Evolutionary conservation across 2,113 vertebrate species (phyloP), one percentile per base, ranked within the genome.

Genomic region (Oryzias celebensis): DNA sequence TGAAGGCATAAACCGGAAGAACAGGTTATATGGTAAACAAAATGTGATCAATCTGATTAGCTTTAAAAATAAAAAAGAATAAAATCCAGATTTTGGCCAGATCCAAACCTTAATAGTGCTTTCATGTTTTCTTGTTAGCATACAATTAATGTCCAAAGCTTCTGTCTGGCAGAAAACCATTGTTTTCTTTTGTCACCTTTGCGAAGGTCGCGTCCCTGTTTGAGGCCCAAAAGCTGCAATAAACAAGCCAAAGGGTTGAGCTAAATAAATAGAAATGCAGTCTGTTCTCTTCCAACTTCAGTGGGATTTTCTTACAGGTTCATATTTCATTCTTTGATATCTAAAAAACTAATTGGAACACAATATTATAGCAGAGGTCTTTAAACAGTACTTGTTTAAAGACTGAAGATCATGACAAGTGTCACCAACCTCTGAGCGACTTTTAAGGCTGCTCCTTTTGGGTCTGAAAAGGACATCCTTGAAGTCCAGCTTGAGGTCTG

Each of bases 401-500:
- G 26, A 4, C 26, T 28, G 26, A 28, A 28, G 26, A 28, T 28
- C 26, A 28, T 28, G 4, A 62, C 71, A 18, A 28, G 44, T 36
- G 10, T 36, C 65, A 88, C 91, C 78, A 41, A 98, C 97, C 96
- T 98, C 96, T 31, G 97, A 93, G 89, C 97, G 91, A 87, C 96
- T 98, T 90, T 92, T 95, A 62, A 99, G 93, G 90, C 97, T 98
- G 94, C 97, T 99, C 80, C 97, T 91, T 74, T 99, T 99, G 64
- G 97, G 96, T 90, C 96, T 92, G 75, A 99, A 91, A 70, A 99
- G 92, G 77, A 99, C 97, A 90, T 99, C 97, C 85, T 98, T 97
- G 82, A 99, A 98, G 94, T 99, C 97, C 88, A 99, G 91, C 76
- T 98, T 99, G 87, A 99, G 93, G 88, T 98, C 97, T 17, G 92